phyloP scores from a whole-genome alignment of 2,888 invertebrate species.

The Augiades crinisus region DNA sequence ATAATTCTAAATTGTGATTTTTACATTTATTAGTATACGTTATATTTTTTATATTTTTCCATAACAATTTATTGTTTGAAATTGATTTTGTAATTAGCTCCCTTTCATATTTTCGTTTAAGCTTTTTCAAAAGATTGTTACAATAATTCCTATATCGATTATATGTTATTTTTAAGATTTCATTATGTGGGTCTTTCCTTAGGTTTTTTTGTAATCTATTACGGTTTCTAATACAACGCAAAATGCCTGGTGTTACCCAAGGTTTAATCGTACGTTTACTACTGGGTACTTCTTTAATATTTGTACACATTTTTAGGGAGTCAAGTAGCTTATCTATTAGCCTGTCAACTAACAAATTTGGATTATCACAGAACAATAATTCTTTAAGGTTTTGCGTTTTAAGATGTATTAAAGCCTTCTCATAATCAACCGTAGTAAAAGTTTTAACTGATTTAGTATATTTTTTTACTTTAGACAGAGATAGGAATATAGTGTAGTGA shows the following conservation, averaged over 20 bases:
- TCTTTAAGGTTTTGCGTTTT: background rate
- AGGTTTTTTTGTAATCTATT: conserved; percentile 9
- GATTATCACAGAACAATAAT: background rate
- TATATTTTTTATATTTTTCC: conserved; percentile 29
- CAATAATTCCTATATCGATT: conserved; percentile 26
- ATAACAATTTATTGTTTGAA: conserved; percentile 20
- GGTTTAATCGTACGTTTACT: background rate
- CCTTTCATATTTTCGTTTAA: conserved; percentile 26
- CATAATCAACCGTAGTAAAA: background rate
- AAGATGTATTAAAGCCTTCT: background rate
- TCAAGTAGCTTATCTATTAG: background rate
- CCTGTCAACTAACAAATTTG: background rate
- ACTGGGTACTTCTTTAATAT: background rate
- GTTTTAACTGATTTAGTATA: background rate
- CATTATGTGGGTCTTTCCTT: background rate
- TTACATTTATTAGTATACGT: conserved; percentile 12
- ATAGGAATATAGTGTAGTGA: background rate
- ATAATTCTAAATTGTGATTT: conserved; percentile 10
- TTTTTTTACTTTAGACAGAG: conserved; percentile 2
- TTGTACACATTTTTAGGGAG: background rate
- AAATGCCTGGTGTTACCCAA: background rate
- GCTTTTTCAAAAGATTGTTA: conserved; percentile 28
- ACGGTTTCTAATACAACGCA: background rate
- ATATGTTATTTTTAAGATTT: conserved; percentile 17
- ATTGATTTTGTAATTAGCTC: conserved; percentile 8